A percentile compares a stretch with the other conserved stretches of the same genome.
Conservation (phyloP, 2,797 vertebrate species). For the Moxostoma hubbsi region DNA sequence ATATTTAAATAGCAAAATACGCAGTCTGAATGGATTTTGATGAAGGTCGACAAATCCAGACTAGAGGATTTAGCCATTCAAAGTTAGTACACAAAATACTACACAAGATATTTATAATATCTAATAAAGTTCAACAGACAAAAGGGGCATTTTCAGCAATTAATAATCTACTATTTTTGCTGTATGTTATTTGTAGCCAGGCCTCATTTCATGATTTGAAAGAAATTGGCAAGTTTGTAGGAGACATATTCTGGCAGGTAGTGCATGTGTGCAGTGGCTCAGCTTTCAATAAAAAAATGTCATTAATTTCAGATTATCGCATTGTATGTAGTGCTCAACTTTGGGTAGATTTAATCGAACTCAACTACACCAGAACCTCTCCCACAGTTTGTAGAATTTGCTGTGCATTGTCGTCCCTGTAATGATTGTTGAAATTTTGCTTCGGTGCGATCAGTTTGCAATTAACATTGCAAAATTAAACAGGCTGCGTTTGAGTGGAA, state of each 20-base stretch:
- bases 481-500: not conserved
- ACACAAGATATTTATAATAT: no score
- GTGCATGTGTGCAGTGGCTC: no score
- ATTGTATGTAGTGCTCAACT: not conserved
- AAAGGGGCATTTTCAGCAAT: no score
- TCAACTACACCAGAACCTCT: not conserved
- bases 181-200: no score
- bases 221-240: no score
- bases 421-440: not conserved
- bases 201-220: no score
- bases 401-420: not conserved
- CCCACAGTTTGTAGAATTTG: not conserved
- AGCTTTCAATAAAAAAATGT: no score
- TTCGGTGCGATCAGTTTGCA: not conserved
- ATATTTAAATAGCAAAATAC: not conserved
- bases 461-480: not conserved
- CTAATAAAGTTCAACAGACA: no score
- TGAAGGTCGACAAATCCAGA: not conserved
- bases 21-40: not conserved
- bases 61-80: not conserved
- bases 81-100: not conserved
- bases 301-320: no score
- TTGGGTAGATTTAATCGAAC: not conserved
- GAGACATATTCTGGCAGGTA: no score
- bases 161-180: no score